A percentile compares a stretch with the other conserved stretches of the same genome.
These are phyloP conservation scores for Fistularia tabacaria DNA, from an alignment of 2,797 vertebrate species.

Conservation along the genomic window DNA sequence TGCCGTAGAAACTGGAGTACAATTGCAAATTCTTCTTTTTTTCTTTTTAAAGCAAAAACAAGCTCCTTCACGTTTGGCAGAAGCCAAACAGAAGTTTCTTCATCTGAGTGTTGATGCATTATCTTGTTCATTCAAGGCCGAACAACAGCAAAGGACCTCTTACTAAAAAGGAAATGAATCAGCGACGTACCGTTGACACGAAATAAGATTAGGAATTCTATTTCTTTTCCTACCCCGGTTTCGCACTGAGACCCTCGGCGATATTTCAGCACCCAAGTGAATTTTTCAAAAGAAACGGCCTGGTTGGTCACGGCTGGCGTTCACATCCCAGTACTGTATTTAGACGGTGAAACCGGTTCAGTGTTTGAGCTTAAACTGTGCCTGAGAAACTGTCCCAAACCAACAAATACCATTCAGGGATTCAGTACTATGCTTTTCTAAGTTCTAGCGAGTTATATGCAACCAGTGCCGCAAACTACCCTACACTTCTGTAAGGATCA, in stretches of 20 bases:
- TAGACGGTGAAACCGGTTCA: neutral
- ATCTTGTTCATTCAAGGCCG: neutral
- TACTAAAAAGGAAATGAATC: no score
- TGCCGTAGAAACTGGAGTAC: neutral
- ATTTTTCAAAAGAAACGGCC: no score
- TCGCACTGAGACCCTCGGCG: no score
- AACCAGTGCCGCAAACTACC: constrained; percentile 72
- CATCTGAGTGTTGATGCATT: constrained; percentile 1
- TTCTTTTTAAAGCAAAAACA: neutral
- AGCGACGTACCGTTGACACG: no score
- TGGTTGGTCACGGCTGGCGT: no score
- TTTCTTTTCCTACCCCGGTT: no score
- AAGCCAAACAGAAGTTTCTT: constrained; percentile 13
- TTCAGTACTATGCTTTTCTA: constrained; percentile 81
- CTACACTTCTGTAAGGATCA: constrained; percentile 58
- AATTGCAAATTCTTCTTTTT: neutral
- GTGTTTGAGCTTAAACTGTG: constrained; percentile 36
- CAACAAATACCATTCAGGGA: constrained; percentile 78
- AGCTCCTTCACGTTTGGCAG: neutral
- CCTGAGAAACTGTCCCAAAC: constrained; percentile 53
- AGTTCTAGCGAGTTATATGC: constrained; percentile 78
- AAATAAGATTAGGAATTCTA: no score
- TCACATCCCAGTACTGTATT: no score
- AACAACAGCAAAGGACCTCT: neutral
- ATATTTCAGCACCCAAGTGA: no score